Evolutionary conservation across 2,797 vertebrate species (phyloP), one percentile per base, ranked within the genome.

Genomic region (Cyclopterus lumpus): DNA sequence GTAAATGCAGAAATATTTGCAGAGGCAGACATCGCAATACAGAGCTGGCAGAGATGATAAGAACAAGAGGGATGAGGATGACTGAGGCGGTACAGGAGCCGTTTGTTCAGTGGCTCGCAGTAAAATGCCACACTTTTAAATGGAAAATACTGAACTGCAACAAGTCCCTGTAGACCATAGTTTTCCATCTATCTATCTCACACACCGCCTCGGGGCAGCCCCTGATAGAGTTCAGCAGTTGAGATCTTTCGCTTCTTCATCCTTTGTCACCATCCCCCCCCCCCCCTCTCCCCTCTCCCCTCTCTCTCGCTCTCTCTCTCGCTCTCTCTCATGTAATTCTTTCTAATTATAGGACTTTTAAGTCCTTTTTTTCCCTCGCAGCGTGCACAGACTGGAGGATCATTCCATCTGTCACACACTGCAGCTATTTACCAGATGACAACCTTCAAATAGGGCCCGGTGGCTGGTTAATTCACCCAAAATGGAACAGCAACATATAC

Each of bases 121-220:
- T 63, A 34, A 83, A 82, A 86, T 88, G 74, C 78, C 73, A 81
- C 75, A 24, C 67, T 67, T 69, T 73, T 83, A 65, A 86, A 85
- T 77, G 70, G 71, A 75, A 87, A 83, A 78, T 60, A 60, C 75
- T 83, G 76, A 88, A 87, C 73, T 86, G 80, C 82, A 86, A 80
- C 87, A 62, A 76, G 79, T 82, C 86, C 78, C 79, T 15, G 46
- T 18, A 53, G 83, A 85, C 70, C 30, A 15, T 9, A 40, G 51
- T 65, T 74, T 75, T 72, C 62, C 26, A 75, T 79, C 42, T 48
- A 16, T 70, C 32, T 46, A 20, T 55, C 34, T 68, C 55, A 24
- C 36, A n/a, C 38, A 36, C 7, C 0, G 10, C 28, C 26, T 57
- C 28, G 11, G 28, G 53, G 10, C 61, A 54, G 38, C 69, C 71